Evolutionary conservation across 2,888 invertebrate species (phyloP).

Genomic region (Diachrysia chrysitis): DNA sequence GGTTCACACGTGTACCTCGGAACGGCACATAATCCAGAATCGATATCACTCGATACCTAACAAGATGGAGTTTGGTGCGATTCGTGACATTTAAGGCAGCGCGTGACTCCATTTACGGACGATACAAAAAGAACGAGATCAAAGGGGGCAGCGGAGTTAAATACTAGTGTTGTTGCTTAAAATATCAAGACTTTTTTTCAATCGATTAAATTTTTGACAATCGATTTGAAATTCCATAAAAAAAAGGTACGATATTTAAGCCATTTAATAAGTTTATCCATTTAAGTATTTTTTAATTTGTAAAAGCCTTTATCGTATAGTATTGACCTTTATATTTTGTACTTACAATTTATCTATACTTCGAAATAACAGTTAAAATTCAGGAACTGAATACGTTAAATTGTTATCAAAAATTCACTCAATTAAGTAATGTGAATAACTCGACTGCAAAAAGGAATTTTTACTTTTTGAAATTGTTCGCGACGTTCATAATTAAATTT

Average conservation of each 20-base stretch:
- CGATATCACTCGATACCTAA: constrained; percentile 73
- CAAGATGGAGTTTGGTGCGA: constrained; percentile 75
- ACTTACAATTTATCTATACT: neutral
- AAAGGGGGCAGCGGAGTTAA: constrained; percentile 65
- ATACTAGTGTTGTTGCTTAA: constrained; percentile 43
- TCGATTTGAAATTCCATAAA: constrained; percentile 7
- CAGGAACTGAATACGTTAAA: neutral
- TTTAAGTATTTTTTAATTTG: neutral
- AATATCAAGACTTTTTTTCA: constrained; percentile 30
- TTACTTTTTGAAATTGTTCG: neutral
- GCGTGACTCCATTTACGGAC: constrained; percentile 80
- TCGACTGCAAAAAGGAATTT: constrained; percentile 2
- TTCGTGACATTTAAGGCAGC: constrained; percentile 78
- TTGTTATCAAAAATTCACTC: neutral
- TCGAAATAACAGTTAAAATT: neutral
- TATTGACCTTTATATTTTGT: neutral
- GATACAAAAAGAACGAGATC: constrained; percentile 75
- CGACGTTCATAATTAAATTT: constrained; percentile 30
- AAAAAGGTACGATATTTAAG: neutral
- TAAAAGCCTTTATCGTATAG: neutral
- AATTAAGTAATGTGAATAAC: neutral
- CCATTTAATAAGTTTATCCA: neutral
- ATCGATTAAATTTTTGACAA: constrained; percentile 19
- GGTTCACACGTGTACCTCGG: constrained; percentile 58
- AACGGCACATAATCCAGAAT: constrained; percentile 67